phyloP scores from a whole-genome alignment of 2,888 invertebrate genomes.

The Pseudanteris insignis region DNA sequence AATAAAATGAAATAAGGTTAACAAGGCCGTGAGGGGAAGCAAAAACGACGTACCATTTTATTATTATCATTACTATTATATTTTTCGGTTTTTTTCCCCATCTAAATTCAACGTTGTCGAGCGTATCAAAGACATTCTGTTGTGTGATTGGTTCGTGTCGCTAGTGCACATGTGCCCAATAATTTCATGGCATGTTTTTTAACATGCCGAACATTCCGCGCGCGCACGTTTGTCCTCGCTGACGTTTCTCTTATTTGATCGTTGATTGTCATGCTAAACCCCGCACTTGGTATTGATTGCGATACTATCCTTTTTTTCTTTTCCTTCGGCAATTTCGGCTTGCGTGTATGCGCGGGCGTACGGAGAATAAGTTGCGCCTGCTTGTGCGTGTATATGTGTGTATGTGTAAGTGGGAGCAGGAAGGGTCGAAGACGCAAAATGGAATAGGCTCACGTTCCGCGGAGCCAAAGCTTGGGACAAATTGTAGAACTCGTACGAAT shows the following conservation, averaged over 20 bases:
- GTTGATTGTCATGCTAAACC: conserved; percentile 63
- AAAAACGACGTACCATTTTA: no score
- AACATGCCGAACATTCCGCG: conserved; percentile 36
- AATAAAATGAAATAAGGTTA: no score
- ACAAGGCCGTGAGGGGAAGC: no score
- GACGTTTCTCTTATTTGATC: conserved; percentile 60
- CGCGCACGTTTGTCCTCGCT: conserved; percentile 49
- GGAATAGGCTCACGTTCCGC: conserved; percentile 43
- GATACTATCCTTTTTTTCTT: conserved; percentile 43
- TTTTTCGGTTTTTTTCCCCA: no score
- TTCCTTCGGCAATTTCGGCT: conserved; percentile 38
- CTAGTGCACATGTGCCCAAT: conserved; percentile 23
- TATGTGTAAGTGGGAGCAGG: conserved; percentile 29
- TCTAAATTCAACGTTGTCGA: no score
- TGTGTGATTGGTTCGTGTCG: neutral
- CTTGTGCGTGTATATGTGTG: conserved; percentile 33
- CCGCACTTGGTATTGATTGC: conserved; percentile 57
- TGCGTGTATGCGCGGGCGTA: conserved; percentile 36
- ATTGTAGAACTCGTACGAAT: conserved; percentile 58
- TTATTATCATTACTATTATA: no score
- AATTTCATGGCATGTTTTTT: conserved; percentile 34
- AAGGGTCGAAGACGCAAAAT: conserved; percentile 44
- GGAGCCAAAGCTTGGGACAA: conserved; percentile 54
- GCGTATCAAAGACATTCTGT: no score
- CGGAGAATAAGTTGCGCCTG: conserved; percentile 42